Base-by-base conservation (phyloP, 2,113 vertebrate genomes). In the Pygoscelis antarcticus region DNA sequence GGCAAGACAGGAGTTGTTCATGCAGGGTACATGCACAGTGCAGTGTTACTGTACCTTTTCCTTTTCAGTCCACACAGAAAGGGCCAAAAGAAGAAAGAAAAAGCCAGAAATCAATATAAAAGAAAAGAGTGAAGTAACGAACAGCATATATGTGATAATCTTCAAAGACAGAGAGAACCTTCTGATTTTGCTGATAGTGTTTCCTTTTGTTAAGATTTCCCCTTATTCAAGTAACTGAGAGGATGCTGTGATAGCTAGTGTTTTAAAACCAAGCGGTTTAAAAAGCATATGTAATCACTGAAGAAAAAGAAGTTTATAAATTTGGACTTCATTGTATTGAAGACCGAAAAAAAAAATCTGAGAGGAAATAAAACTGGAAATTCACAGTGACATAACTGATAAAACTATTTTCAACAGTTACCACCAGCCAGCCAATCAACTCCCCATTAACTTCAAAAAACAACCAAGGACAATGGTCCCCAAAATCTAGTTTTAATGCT, bases 31-130 rank as follows among this genome's bases (percentile, higher is more conserved):
- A 12, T 96, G 97, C 98, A 96, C 71, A 74, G 70, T 7, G 82
- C 58, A 74, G 40, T 17, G 65, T 87, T 96, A 99, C 98, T 88
- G 97, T 99, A 99, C 99, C 99, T 99, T 99, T 99, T 98, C 99
- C 99, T 99, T 98, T 95, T 95, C 97, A 96, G 97, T 98, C 98
- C 98, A 98, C 94, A 96, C 72, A 95, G 96, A 98, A 97, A 97
- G 96, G 82, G 96, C 60, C 95, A 91, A 87, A 42, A 87, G 30
- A 83, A 46, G 89, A 98, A 95, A 97, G 66, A 98, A 96, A 98
- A 98, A 97, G 93, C 47, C 97, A 98, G 83, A 98, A 92, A 95
- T 98, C 95, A 98, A 89, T 96, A 97, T 29, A 95, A 96, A 93
- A 87, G 68, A 92, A 97, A 91, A 81, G 62, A 93, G 36, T 66